These are phyloP conservation scores for Napeogenes sylphis DNA, from an alignment of 2,888 invertebrate genomes.

Conservation along the genomic window DNA sequence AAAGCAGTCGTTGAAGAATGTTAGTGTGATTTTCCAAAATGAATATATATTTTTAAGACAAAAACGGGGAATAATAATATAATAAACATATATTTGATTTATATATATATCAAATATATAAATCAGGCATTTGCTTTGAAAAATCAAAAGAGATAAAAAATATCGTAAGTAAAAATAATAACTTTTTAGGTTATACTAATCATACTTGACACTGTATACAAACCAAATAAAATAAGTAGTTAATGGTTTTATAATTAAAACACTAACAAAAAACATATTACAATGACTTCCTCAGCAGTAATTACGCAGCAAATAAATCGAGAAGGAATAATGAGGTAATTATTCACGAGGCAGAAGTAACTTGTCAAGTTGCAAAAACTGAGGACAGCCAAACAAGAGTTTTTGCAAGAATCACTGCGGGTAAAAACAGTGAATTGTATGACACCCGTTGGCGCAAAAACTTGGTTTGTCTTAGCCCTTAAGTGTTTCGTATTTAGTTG, in stretches of 20 bases:
- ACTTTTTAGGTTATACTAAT: too few species aligned
- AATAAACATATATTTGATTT: too few species aligned
- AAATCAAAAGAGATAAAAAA: too few species aligned
- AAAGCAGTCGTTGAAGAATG: background rate
- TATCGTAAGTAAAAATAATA: too few species aligned
- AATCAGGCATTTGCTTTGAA: too few species aligned
- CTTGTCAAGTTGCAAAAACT: constrained; percentile 64
- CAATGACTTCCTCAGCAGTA: constrained; percentile 37
- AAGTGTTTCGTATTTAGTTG: constrained; percentile 57
- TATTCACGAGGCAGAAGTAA: constrained; percentile 29
- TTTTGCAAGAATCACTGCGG: constrained; percentile 62
- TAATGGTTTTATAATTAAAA: constrained; percentile 16
- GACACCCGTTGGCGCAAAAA: constrained; percentile 44
- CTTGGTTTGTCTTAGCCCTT: constrained; percentile 47
- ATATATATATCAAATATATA: too few species aligned
- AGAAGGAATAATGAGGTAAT: constrained; percentile 29
- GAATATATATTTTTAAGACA: background rate
- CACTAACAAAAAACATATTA: constrained; percentile 13
- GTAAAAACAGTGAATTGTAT: constrained; percentile 52
- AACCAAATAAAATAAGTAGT: too few species aligned
- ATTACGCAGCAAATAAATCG: constrained; percentile 33
- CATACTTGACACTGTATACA: background rate
- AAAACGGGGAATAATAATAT: too few species aligned
- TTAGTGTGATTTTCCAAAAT: background rate
- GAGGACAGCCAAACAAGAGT: constrained; percentile 61